Conservation (phyloP, 2,888 invertebrate genomes). For the Leistus spinibarbis region DNA sequence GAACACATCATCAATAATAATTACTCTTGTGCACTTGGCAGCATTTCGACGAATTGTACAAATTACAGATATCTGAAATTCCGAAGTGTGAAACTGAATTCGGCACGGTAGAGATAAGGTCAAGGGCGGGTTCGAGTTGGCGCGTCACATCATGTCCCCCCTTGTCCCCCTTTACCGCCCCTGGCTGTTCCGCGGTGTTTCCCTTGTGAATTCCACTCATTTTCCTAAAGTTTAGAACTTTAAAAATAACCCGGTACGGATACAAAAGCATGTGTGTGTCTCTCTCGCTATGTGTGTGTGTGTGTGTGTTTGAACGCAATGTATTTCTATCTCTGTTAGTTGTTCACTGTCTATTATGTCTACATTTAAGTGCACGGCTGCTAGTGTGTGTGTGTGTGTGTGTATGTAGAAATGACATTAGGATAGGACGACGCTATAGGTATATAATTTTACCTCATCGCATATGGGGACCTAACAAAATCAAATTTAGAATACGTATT, state of each 20-base stretch:
- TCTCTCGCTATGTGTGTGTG: conserved; percentile 5
- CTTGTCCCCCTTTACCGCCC: no score
- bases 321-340: neutral
- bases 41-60: neutral
- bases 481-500: no score
- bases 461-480: no score
- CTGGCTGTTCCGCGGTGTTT: neutral
- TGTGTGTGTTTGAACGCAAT: conserved; percentile 1
- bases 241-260: conserved; percentile 23
- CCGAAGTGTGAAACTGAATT: neutral
- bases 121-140: conserved; percentile 17
- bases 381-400: neutral
- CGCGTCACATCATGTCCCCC: conserved; percentile 23
- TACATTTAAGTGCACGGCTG: neutral
- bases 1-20: neutral
- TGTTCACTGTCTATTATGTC: neutral
- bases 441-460: no score
- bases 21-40: neutral
- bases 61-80: neutral
- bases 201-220: conserved; percentile 6
- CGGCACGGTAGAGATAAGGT: conserved; percentile 11
- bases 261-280: conserved; percentile 20
- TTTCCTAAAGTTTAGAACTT: conserved; percentile 26
- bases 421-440: neutral
- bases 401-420: neutral